Base-by-base conservation (phyloP, 2,113 vertebrate species). In the Aphyosemion australe region DNA sequence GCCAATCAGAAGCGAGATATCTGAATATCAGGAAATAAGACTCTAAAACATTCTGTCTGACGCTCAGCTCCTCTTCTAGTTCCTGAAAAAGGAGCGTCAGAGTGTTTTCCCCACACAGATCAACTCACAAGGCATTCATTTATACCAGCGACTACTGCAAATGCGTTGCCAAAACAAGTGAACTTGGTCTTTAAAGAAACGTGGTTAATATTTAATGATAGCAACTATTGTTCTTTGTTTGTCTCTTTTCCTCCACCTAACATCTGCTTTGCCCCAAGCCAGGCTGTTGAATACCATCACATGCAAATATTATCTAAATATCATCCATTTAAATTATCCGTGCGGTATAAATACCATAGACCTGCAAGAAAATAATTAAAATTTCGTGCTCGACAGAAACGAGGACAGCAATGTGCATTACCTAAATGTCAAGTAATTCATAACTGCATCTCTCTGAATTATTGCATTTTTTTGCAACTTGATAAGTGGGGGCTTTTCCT, bases 351-450 rank as follows among this genome's bases (percentile, higher is more conserved):
- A 48, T 32, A 49, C n/a, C 14, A 69, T 42, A 61, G 45, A 57
- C 55, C 56, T 73, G n/a, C 54, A 11, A 59, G 43, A 62, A 58
- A 60, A 68, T 70, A 76, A 72, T 70, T 52, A 65, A 63, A 63
- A 46, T 26, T 45, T 45, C 13, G 20, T 42, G 31, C 48, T 34
- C 21, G 18, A 26, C 19, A n/a, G 48, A 41, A 20, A 51, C 14
- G 5, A 26, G 14, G 37, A 63, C 59, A 37, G 8, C 6, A 15
- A 12, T 48, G 26, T 41, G 32, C 32, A 39, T 62, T 9, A 21
- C 14, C 19, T 39, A 41, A 20, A 62, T 50, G 47, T 20, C 47
- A 62, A 50, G 32, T 50, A 9, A 62, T 37, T 62, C 32, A 49
- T 62, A 19, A 61, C 18, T 49, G 11, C 34, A 20, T 50, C 18